These are phyloP conservation scores for Xiphophorus couchianus DNA, from an alignment of 2,113 vertebrate genomes.

Conservation along the genomic window DNA sequence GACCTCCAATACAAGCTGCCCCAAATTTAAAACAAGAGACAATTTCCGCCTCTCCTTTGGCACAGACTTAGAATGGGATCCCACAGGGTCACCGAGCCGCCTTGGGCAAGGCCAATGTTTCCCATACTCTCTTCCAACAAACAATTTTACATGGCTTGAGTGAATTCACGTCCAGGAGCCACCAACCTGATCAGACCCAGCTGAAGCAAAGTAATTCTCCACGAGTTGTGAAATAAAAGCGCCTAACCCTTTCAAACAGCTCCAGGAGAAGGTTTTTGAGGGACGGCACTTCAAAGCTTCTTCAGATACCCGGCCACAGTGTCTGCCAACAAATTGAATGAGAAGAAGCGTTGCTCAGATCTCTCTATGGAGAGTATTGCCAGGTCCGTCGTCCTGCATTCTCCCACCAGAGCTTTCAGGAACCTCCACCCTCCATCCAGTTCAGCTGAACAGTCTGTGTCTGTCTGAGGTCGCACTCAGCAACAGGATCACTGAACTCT, in stretches of 20 bases:
- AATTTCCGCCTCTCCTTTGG: slow-evolving; percentile 58
- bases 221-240: slow-evolving; percentile 41
- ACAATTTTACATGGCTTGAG: slow-evolving; percentile 52
- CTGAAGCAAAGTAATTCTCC: slow-evolving; percentile 60
- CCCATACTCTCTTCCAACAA: slow-evolving; percentile 66
- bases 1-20: slow-evolving; percentile 74
- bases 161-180: slow-evolving; percentile 23
- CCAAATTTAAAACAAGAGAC: slow-evolving; percentile 67
- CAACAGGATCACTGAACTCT: neutral
- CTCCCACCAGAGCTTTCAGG: slow-evolving; percentile 46
- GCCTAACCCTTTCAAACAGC: slow-evolving; percentile 37
- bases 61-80: slow-evolving; percentile 62
- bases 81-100: slow-evolving; percentile 52
- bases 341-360: slow-evolving; percentile 35
- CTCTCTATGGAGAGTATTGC: slow-evolving; percentile 38
- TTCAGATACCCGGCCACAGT: slow-evolving; percentile 39
- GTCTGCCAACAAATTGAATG: slow-evolving; percentile 47
- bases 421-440: slow-evolving; percentile 52
- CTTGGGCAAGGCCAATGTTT: slow-evolving; percentile 48
- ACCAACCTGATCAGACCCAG: slow-evolving; percentile 42
- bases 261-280: slow-evolving; percentile 50
- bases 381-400: slow-evolving; percentile 30
- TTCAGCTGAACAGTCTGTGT: slow-evolving; percentile 42
- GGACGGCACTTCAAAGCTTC: slow-evolving; percentile 50
- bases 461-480: slow-evolving; percentile 44